Percentiles rank a stretch among this genome's conserved stretches.
These are phyloP conservation scores for Fringilla coelebs DNA, from an alignment of 2,797 vertebrate genomes.

Conservation along the genomic window DNA sequence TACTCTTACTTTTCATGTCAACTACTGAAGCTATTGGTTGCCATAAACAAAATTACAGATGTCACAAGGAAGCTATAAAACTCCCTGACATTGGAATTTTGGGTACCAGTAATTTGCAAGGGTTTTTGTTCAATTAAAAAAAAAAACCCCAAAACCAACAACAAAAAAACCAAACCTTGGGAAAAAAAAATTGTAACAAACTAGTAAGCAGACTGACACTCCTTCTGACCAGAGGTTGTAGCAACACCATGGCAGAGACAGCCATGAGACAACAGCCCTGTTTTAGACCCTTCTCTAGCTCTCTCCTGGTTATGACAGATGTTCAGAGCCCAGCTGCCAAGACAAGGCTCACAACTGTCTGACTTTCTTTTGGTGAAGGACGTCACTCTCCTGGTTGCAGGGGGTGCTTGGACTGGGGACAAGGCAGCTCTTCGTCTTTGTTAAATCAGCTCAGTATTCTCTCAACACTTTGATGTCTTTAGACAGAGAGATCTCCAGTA, in stretches of 20 bases:
- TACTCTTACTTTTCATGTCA: background rate
- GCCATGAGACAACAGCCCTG: background rate
- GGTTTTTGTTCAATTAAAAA: background rate
- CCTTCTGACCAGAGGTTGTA: background rate
- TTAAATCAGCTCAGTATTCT: background rate
- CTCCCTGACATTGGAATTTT: background rate
- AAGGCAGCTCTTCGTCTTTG: background rate
- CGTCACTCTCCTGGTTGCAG: background rate
- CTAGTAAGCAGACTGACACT: background rate
- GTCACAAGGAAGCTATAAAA: background rate
- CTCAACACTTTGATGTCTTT: background rate
- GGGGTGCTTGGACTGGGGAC: background rate
- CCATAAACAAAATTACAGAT: background rate
- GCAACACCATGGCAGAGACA: background rate
- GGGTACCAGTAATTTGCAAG: background rate
- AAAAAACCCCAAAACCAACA: background rate
- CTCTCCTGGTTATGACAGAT: background rate
- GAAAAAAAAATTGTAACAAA: background rate
- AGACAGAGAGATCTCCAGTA: background rate
- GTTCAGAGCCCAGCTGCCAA: background rate
- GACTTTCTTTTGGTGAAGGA: background rate
- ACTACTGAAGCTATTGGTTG: background rate
- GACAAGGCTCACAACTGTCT: background rate
- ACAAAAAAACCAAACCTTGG: background rate
- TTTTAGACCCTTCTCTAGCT: background rate